These are phyloP conservation scores for Acanthosepion pharaonis DNA, from an alignment of 2,888 invertebrate species.

Conservation along the genomic window DNA sequence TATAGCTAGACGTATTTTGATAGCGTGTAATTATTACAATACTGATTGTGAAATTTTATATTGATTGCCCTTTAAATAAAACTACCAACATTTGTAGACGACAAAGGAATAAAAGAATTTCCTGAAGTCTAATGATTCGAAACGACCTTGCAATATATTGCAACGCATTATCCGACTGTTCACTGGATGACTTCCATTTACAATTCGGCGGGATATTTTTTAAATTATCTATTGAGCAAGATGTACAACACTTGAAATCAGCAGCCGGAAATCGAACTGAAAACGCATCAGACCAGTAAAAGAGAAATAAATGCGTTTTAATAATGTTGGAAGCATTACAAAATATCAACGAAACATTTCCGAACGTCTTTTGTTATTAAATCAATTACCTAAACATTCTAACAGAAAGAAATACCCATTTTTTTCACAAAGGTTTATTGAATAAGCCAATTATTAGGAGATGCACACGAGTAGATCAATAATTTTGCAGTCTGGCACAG, in stretches of 20 bases:
- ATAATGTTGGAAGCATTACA: background rate
- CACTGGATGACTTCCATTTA: background rate
- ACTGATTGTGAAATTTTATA: too few species aligned
- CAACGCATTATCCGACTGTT: background rate
- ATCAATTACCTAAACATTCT: background rate
- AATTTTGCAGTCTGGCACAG: too few species aligned
- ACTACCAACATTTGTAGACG: background rate
- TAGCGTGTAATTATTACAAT: too few species aligned
- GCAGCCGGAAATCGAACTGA: background rate
- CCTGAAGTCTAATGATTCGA: background rate
- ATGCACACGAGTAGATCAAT: too few species aligned
- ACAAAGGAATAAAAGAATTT: background rate
- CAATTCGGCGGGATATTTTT: background rate
- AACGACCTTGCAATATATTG: background rate
- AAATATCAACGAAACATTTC: background rate
- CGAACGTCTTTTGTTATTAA: background rate
- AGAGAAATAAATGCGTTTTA: background rate
- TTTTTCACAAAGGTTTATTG: too few species aligned
- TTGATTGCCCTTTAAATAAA: background rate
- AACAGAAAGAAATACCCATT: too few species aligned
- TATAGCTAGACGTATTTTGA: too few species aligned
- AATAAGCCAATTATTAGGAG: too few species aligned
- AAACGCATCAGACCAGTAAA: background rate
- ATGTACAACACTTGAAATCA: background rate
- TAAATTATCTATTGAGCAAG: background rate